Percentiles rank a stretch among this genome's conserved stretches.
Conservation (phyloP, 2,797 vertebrate genomes). For the Dermochelys coriacea region DNA sequence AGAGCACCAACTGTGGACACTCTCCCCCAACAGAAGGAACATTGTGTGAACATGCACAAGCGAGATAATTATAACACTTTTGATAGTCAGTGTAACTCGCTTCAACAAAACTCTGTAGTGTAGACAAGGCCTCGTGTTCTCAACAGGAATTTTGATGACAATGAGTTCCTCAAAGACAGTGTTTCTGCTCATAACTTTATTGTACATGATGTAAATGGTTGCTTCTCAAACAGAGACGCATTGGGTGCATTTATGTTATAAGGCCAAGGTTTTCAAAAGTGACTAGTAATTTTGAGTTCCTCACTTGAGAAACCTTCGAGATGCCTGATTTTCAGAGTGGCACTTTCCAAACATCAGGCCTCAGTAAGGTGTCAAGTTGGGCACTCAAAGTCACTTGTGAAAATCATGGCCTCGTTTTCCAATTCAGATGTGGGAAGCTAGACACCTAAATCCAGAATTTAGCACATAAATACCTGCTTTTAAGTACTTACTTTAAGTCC, state of each 20-base stretch:
- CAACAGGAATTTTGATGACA: not conserved
- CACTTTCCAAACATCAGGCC: slow-evolving; percentile 39
- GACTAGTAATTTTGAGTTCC: slow-evolving; percentile 15
- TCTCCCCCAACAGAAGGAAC: too few species aligned
- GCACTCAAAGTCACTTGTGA: not conserved
- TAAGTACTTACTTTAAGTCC: slow-evolving; percentile 2
- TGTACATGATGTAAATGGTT: not conserved
- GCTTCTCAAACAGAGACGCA: not conserved
- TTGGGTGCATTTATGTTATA: not conserved
- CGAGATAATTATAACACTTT: too few species aligned
- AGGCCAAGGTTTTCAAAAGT: slow-evolving; percentile 14
- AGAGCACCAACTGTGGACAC: too few species aligned
- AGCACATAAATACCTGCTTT: not conserved
- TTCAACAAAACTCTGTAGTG: too few species aligned
- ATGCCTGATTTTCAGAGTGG: slow-evolving; percentile 7
- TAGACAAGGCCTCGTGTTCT: not conserved
- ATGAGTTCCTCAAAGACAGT: not conserved
- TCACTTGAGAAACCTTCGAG: not conserved
- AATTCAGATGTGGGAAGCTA: slow-evolving; percentile 15
- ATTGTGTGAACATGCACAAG: too few species aligned
- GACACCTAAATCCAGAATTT: slow-evolving; percentile 5
- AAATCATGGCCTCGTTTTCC: not conserved
- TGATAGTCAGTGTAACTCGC: too few species aligned
- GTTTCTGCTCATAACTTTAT: not conserved
- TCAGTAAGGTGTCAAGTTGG: not conserved